A percentile compares a stretch with the other conserved stretches of the same genome.
These are phyloP conservation scores for Phortica variegata DNA, from an alignment of 1,140 invertebrate genomes.

Conservation along the genomic window DNA sequence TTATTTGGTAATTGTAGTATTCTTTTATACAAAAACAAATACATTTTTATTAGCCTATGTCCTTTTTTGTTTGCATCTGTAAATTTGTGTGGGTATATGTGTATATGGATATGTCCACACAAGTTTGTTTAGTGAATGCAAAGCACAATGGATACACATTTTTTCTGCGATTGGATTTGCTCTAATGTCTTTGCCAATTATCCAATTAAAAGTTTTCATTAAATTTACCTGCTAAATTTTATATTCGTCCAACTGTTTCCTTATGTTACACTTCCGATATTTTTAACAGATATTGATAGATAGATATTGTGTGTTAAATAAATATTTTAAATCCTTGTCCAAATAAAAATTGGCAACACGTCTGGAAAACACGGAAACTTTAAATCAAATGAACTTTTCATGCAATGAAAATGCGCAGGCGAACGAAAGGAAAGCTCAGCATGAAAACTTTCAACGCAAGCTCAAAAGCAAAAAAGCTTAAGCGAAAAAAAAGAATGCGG, in stretches of 20 bases:
- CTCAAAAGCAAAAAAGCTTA: too few species aligned
- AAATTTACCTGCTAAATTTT: neutral
- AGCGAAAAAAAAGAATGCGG: too few species aligned
- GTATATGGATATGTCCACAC: conserved; percentile 12
- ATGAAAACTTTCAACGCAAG: too few species aligned
- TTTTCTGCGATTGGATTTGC: conserved; percentile 27
- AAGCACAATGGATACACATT: conserved; percentile 37
- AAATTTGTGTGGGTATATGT: conserved; percentile 22
- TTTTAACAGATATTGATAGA: too few species aligned
- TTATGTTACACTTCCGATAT: neutral
- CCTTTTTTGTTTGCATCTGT: conserved; percentile 4
- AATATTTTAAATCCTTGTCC: conserved; percentile 10
- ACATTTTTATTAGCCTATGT: conserved; percentile 4
- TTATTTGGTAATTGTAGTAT: too few species aligned
- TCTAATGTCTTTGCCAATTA: conserved; percentile 1
- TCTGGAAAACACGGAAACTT: conserved; percentile 45
- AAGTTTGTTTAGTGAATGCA: neutral
- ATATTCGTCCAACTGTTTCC: neutral
- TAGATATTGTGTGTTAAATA: conserved; percentile 2
- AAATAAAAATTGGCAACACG: conserved; percentile 28
- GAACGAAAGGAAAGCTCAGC: too few species aligned
- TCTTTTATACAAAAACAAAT: conserved; percentile 15
- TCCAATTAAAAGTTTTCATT: neutral
- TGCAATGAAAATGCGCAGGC: too few species aligned
- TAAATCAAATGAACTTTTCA: conserved; percentile 35